phyloP scores from a whole-genome alignment of 2,888 invertebrate species.

The Hypercompe scribonia region DNA sequence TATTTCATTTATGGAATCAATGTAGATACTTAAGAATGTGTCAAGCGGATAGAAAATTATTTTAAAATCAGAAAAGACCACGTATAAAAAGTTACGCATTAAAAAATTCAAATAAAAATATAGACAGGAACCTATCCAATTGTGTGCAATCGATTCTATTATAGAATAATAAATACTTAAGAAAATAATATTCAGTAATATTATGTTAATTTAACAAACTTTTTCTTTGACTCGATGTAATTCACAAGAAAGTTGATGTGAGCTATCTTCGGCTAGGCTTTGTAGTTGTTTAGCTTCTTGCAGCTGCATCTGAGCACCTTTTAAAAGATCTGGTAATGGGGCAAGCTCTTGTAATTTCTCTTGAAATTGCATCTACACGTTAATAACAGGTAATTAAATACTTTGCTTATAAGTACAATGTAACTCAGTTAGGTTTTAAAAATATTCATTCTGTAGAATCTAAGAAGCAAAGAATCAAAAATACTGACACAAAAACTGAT shows the following conservation, averaged over 20 bases:
- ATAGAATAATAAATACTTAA: neutral
- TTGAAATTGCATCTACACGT: slow-evolving; percentile 76
- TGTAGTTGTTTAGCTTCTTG: slow-evolving; percentile 79
- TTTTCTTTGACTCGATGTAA: slow-evolving; percentile 76
- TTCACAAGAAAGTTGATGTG: slow-evolving; percentile 71
- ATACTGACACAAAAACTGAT: too few relatives aligned
- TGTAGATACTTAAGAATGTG: too few relatives aligned
- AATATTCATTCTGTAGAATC: too few relatives aligned
- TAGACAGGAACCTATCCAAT: neutral
- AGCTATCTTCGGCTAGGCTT: slow-evolving; percentile 73
- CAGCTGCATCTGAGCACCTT: slow-evolving; percentile 77
- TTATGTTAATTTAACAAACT: slow-evolving; percentile 51
- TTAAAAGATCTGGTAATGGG: slow-evolving; percentile 75
- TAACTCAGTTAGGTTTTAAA: too few relatives aligned
- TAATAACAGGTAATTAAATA: neutral
- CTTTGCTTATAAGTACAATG: too few relatives aligned
- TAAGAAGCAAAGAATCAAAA: too few relatives aligned
- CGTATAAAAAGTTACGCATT: too few relatives aligned
- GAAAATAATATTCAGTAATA: too few relatives aligned
- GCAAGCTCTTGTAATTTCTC: slow-evolving; percentile 78
- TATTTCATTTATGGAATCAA: neutral
- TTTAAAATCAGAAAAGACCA: too few relatives aligned
- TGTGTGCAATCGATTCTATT: neutral
- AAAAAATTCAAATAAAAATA: too few relatives aligned
- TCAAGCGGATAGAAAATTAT: too few relatives aligned